phyloP scores from a whole-genome alignment of 2,797 vertebrate genomes.

The Okamejei kenojei region DNA sequence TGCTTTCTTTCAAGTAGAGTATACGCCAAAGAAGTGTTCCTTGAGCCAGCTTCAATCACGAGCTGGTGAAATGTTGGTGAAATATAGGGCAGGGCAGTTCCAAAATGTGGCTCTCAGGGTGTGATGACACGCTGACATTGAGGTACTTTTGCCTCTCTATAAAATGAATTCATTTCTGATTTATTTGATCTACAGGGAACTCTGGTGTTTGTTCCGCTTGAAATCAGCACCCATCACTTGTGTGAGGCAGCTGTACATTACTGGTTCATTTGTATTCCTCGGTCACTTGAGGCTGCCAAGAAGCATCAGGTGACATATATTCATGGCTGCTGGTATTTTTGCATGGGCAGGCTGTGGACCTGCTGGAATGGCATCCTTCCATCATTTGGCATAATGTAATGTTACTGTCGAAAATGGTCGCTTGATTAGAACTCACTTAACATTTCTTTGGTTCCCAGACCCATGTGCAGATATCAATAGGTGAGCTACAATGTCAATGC shows the following conservation, averaged over 20 bases:
- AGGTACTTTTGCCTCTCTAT: not conserved
- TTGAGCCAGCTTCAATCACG: not conserved
- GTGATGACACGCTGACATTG: not conserved
- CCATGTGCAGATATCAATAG: not conserved
- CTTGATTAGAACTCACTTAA: not conserved
- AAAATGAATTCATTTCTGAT: not conserved
- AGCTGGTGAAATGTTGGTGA: not conserved
- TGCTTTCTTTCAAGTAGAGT: not conserved
- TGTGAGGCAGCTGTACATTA: not conserved
- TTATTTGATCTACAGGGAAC: not conserved
- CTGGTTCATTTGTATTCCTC: not conserved
- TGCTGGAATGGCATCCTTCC: not conserved
- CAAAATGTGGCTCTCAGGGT: too few relatives aligned
- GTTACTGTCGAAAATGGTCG: not conserved
- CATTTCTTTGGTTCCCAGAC: not conserved
- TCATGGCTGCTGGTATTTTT: not conserved
- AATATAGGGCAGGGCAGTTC: not conserved
- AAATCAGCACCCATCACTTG: not conserved
- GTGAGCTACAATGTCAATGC: not conserved
- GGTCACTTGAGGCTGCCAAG: not conserved
- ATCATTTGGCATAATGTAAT: not conserved
- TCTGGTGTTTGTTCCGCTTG: not conserved
- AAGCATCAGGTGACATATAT: not conserved
- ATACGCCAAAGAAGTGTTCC: not conserved
- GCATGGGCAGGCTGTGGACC: not conserved